Percentiles rank a stretch among this genome's conserved stretches.
phyloP scores from a whole-genome alignment of 2,113 vertebrate genomes.

The Chascanopsetta lugubris region DNA sequence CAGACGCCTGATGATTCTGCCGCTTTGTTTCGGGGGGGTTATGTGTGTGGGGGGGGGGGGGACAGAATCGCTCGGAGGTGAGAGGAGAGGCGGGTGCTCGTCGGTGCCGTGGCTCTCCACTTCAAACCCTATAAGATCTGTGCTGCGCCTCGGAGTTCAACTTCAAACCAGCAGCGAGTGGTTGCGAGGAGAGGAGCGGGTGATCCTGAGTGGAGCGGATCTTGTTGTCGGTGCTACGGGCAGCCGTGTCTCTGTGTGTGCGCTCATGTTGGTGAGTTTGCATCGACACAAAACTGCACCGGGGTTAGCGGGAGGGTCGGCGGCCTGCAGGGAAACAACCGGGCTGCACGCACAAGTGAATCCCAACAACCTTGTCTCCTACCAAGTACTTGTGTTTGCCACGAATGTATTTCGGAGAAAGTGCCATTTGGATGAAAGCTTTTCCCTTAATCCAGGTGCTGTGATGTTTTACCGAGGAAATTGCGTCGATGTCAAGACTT shows the following conservation, averaged over 20 bases:
- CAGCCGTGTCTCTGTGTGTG: slow-evolving; percentile 28
- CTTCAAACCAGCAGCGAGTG: slow-evolving; percentile 47
- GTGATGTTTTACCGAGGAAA: background rate
- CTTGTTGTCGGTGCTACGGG: slow-evolving; percentile 50
- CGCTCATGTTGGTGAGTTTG: slow-evolving; percentile 12
- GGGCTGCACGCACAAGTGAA: background rate
- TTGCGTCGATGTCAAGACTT: background rate
- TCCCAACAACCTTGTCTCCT: slow-evolving; percentile 1
- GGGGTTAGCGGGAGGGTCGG: slow-evolving; percentile 26
- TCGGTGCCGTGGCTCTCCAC: slow-evolving; percentile 43
- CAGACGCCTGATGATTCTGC: slow-evolving; percentile 26
- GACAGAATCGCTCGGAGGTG: slow-evolving; percentile 57
- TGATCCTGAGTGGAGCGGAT: slow-evolving; percentile 66
- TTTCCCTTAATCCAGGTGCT: background rate
- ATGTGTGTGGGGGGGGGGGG: too few species aligned
- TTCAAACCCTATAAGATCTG: slow-evolving; percentile 73
- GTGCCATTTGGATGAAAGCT: background rate
- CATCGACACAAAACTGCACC: background rate
- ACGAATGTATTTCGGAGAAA: background rate
- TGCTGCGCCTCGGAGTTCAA: slow-evolving; percentile 51
- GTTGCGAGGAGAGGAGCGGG: slow-evolving; percentile 31
- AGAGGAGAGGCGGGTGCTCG: slow-evolving; percentile 58
- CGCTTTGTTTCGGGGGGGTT: slow-evolving; percentile 47
- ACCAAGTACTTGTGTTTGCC: background rate
- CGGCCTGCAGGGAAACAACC: slow-evolving; percentile 11